Base-by-base conservation (phyloP, 2,888 invertebrate genomes). In the Synanthedon andrenaeformis region DNA sequence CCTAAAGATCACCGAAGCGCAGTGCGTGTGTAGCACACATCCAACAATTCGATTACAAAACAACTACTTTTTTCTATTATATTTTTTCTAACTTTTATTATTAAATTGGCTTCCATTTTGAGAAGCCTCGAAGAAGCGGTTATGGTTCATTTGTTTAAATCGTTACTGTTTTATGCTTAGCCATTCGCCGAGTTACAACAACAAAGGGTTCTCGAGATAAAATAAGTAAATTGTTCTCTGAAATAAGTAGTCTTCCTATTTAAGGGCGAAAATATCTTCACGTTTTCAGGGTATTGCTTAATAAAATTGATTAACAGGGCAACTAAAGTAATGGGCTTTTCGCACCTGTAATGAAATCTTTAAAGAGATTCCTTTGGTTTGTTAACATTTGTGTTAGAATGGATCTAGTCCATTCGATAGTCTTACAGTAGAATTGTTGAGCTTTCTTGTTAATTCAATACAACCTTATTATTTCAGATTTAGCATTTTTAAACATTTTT, bases 131-230 rank as follows among this genome's bases (percentile, higher is more conserved):
- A 45, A 14, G 45, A 45, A 45, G 45, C 45, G 45, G 55, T 54
- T 58, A 54, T 57, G 54, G 58, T 56, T 74, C 73, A 76, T 80
- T 80, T 73, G 66, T 67, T 74, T 69, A 66, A 75, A 75, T 69
- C 70, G 73, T 75, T 65, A 77, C 74, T 70, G 76, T 68, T 79
- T 80, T 76, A 76, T 79, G 72, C 63, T 64, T 66, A 49, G 49
- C 62, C 67, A 66, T 70, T 74, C 64, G 59, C 61, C 54, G 64
- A 70, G 66, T 70, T 63, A 58, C 57, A 65, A 71, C 70, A 78
- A 77, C 74, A 80, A 82, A 76, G 72, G 74, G 72, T 70, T 69
- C 65, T 59, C 55, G 59, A 76, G 77, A 79, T 79, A 79, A 77
- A 76, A 74, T 71, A 79, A 79, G 79, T 73, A 76, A 78, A 79